Evolutionary conservation across 2,888 invertebrate species (phyloP).

Genomic region (Muschampia plurimacula): DNA sequence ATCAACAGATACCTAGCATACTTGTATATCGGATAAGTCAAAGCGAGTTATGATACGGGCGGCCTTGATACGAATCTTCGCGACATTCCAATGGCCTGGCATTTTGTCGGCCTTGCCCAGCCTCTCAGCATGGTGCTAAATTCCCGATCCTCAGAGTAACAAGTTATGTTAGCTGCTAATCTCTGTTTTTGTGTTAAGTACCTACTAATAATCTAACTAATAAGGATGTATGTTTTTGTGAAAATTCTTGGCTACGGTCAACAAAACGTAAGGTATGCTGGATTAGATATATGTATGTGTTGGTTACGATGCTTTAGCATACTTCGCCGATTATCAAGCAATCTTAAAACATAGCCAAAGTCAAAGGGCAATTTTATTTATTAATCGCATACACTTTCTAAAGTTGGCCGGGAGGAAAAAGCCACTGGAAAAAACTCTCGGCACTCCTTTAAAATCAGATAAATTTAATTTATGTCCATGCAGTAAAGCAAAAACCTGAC

Average conservation of each 20-base stretch:
- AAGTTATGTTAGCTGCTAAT: not conserved
- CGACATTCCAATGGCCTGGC: constrained; percentile 43
- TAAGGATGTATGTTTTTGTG: not conserved
- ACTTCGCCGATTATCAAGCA: no score
- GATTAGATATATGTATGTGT: no score
- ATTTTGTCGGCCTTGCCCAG: constrained; percentile 47
- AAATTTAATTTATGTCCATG: no score
- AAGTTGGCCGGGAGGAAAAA: no score
- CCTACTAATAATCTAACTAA: not conserved
- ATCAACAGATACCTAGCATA: not conserved
- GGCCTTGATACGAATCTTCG: constrained; percentile 47
- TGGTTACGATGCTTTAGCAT: no score
- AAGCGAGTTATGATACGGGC: constrained; percentile 19
- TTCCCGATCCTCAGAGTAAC: not conserved
- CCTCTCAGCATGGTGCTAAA: constrained; percentile 7
- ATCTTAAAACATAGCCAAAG: no score
- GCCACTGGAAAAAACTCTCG: no score
- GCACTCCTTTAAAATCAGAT: no score
- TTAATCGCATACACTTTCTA: no score
- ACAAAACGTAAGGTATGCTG: not conserved
- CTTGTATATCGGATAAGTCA: not conserved
- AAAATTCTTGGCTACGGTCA: not conserved
- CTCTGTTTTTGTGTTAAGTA: constrained; percentile 2
- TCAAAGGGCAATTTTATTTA: no score
- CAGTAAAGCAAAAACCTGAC: no score